Evolutionary conservation across 2,888 invertebrate genomes (phyloP), one percentile per base, ranked within the genome.

Genomic region (Rotaria magnacalcarata): DNA sequence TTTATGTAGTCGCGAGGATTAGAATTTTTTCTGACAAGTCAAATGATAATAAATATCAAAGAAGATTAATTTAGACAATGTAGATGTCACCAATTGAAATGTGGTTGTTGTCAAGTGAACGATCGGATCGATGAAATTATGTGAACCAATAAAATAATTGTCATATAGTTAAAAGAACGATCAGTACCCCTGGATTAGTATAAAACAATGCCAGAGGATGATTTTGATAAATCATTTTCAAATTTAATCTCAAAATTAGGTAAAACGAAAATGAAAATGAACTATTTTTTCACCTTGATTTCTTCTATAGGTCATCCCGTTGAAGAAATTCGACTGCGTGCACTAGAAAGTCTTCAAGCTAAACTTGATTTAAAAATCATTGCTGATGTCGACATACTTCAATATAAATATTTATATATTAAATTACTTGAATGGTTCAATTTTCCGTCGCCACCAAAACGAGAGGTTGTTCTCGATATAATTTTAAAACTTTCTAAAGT

Each of bases 341-440:
- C 90, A 16, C 86, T 91, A 87, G 89, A 90, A 60, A 91, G 89
- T 87, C 89, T 91, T 67, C 86, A 89, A 60, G 90, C 90, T 16
- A 91, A 91, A 87, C 87, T 91, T 21, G 90, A 91, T 85, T 90
- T 90, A 87, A 88, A 89, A 58, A 86, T 91, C 85, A 88, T 91
- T 16, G 89, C 89, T 88, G 90, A 90, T 87, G 89, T 89, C 14
- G 91, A 91, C 87, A 87, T 91, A 8, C 88, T 90, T 21, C 90
- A 90, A 87, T 90, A 91, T 86, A 88, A 90, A 58, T 90, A 90
- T 85, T 88, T 91, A 7, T 89, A 90, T 85, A 90, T 90, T 74
- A 88, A 90, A 27, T 88, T 91, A 50, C 88, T 91, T 52, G 90
- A 91, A 87, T 91, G 91, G 90, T 91, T 91, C 88, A 91, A 91